Percentiles rank a stretch among this genome's conserved stretches.
These are phyloP conservation scores for Apteryx mantelli DNA, from an alignment of 2,113 vertebrate species.

Conservation along the genomic window DNA sequence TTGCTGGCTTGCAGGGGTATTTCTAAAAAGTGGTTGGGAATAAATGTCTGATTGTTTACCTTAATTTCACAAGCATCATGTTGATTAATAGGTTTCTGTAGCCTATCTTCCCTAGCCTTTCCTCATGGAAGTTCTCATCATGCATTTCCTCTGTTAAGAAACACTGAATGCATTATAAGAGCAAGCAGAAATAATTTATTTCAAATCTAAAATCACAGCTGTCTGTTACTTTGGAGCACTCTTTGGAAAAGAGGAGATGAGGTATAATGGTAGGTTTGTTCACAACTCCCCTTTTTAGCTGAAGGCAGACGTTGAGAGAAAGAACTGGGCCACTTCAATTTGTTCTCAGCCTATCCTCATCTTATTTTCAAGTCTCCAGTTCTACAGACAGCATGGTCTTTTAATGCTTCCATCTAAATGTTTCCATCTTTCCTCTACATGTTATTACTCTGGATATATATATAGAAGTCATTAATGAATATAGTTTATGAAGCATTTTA, in stretches of 20 bases:
- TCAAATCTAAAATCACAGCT: not conserved
- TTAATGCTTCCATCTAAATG: not conserved
- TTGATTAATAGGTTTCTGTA: not conserved
- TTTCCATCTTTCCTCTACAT: not conserved
- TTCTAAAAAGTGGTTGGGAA: not conserved
- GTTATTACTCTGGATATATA: not conserved
- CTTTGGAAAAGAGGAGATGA: not conserved
- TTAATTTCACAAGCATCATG: not conserved
- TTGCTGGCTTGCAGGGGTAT: not conserved
- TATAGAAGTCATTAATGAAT: not conserved
- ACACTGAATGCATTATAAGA: not conserved
- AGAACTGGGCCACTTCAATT: not conserved
- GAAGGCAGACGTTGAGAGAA: not conserved
- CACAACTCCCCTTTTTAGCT: not conserved
- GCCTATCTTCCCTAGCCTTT: not conserved
- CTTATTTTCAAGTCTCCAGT: not conserved
- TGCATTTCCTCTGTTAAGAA: not conserved
- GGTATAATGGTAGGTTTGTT: not conserved
- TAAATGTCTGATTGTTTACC: not conserved
- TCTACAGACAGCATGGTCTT: not conserved
- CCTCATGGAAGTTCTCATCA: not conserved
- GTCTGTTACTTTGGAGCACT: not conserved
- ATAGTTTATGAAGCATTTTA: not conserved
- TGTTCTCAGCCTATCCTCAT: not conserved
- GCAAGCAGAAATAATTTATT: not conserved